These are phyloP conservation scores for Hemibagrus wyckioides DNA, from an alignment of 2,113 vertebrate species.

Conservation along the genomic window DNA sequence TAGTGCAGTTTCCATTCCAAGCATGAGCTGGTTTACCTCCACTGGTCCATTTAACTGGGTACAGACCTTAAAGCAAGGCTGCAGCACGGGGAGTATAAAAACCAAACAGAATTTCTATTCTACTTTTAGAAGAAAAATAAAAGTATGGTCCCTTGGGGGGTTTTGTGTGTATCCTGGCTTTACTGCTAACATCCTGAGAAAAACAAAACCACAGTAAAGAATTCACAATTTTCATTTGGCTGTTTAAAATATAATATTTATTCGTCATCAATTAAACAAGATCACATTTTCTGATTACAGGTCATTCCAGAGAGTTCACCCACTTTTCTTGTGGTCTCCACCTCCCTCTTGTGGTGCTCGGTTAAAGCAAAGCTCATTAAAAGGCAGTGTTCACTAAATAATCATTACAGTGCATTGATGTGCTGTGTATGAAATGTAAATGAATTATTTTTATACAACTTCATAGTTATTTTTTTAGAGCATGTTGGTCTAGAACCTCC, in stretches of 20 bases:
- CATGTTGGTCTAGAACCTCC: no score
- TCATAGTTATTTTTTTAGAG: no score
- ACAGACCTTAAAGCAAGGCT: not conserved
- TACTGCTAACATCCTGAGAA: not conserved
- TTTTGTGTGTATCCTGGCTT: not conserved
- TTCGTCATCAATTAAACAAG: not conserved
- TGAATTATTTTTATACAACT: not conserved
- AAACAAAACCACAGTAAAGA: not conserved
- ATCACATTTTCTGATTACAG: not conserved
- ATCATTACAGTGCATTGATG: not conserved
- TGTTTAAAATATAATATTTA: not conserved
- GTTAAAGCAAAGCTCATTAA: not conserved
- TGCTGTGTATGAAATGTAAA: not conserved
- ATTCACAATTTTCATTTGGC: not conserved
- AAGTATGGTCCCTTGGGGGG: not conserved
- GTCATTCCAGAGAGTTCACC: not conserved
- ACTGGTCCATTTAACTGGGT: not conserved
- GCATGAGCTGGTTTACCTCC: not conserved
- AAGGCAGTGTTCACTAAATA: not conserved
- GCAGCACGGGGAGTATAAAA: not conserved
- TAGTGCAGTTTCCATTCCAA: conserved; percentile 12
- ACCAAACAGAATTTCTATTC: not conserved
- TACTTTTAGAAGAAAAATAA: not conserved
- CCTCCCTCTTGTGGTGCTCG: not conserved
- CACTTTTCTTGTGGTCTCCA: not conserved